Evolutionary conservation across 1,140 invertebrate species (phyloP).

Genomic region (Ericerus pela): DNA sequence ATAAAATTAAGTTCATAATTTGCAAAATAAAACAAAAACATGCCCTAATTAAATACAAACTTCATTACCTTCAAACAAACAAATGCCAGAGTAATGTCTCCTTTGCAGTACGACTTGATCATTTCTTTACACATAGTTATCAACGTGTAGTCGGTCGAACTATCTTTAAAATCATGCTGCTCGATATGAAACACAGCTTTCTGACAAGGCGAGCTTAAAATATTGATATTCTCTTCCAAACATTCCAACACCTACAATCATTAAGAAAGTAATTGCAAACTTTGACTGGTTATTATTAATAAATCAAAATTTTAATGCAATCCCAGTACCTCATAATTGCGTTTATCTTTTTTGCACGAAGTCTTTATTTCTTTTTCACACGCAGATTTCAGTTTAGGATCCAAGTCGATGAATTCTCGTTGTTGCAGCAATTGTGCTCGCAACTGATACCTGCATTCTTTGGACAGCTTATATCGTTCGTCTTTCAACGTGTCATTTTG

Average conservation of each 20-base stretch:
- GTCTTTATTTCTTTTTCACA: conserved; percentile 63
- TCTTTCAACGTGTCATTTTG: conserved; percentile 73
- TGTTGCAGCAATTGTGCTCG: conserved; percentile 76
- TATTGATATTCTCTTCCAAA: conserved; percentile 52
- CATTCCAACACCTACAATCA: conserved; percentile 66
- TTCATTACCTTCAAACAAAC: conserved; percentile 35
- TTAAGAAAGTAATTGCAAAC: too few relatives aligned
- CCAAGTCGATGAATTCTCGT: conserved; percentile 67
- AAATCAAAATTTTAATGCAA: conserved; percentile 25
- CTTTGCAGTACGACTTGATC: conserved; percentile 63
- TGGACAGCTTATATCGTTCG: conserved; percentile 58
- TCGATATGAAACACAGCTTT: conserved; percentile 67
- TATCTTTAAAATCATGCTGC: conserved; percentile 71
- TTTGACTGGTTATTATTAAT: too few relatives aligned
- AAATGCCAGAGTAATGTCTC: conserved; percentile 50
- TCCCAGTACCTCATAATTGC: conserved; percentile 63
- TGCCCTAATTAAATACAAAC: conserved; percentile 24
- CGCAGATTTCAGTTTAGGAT: conserved; percentile 58
- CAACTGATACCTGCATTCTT: conserved; percentile 75
- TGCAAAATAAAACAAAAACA: not conserved
- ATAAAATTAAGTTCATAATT: conserved; percentile 9
- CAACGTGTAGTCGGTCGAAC: conserved; percentile 69
- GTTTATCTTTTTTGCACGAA: conserved; percentile 51
- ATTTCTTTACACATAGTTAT: conserved; percentile 67
- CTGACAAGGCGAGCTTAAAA: conserved; percentile 53